These are phyloP conservation scores for Nothoprocta perdicaria DNA, from an alignment of 2,113 vertebrate genomes.

Conservation along the genomic window DNA sequence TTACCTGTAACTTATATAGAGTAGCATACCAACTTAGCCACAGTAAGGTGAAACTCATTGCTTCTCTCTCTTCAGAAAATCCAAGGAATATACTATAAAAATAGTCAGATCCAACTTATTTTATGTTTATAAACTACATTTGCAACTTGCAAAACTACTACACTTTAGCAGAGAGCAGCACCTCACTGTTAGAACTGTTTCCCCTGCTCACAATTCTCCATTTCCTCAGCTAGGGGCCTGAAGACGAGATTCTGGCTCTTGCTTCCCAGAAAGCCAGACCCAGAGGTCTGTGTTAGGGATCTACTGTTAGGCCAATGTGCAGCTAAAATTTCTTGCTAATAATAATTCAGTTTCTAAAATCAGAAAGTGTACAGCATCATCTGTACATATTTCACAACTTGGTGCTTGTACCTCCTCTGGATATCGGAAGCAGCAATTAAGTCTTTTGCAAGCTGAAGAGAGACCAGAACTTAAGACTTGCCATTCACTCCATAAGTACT, in stretches of 20 bases:
- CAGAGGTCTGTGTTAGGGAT: not conserved
- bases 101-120: not conserved
- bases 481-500: not conserved
- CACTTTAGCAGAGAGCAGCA: not conserved
- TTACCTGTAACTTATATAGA: not conserved
- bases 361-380: not conserved
- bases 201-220: not conserved
- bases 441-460: not conserved
- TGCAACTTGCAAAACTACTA: not conserved
- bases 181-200: not conserved
- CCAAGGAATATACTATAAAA: not conserved
- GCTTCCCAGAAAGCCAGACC: not conserved
- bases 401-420: not conserved
- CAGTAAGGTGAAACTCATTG: not conserved
- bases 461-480: not conserved
- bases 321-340: not conserved
- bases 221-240: not conserved
- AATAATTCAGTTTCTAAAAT: not conserved
- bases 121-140: too few species aligned
- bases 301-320: not conserved
- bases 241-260: not conserved
- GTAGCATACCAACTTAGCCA: not conserved
- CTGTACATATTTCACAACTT: not conserved
- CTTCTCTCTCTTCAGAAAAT: not conserved
- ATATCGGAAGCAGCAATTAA: not conserved